Evolutionary conservation across 2,888 invertebrate genomes (phyloP).

Genomic region (Chrysotoxum bicinctum): DNA sequence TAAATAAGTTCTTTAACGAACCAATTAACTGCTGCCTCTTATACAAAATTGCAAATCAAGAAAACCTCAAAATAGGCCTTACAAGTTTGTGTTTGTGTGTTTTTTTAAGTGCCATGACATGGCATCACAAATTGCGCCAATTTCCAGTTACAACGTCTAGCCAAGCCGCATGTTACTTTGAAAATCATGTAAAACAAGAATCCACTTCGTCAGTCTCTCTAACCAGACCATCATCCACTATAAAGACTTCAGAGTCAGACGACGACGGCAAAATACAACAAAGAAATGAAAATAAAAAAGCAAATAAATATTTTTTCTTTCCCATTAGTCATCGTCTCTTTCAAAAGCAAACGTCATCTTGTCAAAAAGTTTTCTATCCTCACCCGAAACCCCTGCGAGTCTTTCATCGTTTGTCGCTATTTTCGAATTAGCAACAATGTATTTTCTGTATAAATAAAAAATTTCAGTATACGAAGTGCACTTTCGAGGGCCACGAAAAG

Average conservation of each 20-base stretch:
- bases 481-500: not conserved
- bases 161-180: not conserved
- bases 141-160: conserved; percentile 24
- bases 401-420: not conserved
- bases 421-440: conserved; percentile 6
- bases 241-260: not conserved
- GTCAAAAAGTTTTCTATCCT: conserved; percentile 13
- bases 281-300: not conserved
- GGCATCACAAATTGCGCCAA: conserved; percentile 31
- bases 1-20: conserved; percentile 26
- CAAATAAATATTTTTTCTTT: conserved; percentile 4
- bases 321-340: conserved; percentile 32
- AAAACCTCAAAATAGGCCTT: conserved; percentile 16
- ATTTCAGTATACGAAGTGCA: not conserved
- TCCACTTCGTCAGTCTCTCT: not conserved
- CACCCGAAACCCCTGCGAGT: not conserved
- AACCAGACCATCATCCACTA: conserved; percentile 4
- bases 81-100: no score
- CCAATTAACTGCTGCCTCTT: conserved; percentile 18
- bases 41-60: conserved; percentile 11
- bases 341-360: conserved; percentile 29
- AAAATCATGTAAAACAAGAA: conserved; percentile 30
- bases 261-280: not conserved
- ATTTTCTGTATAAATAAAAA: not conserved
- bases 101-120: conserved; percentile 5